Base-by-base conservation (phyloP, 2,797 vertebrate genomes). In the Bovichtus variegatus region DNA sequence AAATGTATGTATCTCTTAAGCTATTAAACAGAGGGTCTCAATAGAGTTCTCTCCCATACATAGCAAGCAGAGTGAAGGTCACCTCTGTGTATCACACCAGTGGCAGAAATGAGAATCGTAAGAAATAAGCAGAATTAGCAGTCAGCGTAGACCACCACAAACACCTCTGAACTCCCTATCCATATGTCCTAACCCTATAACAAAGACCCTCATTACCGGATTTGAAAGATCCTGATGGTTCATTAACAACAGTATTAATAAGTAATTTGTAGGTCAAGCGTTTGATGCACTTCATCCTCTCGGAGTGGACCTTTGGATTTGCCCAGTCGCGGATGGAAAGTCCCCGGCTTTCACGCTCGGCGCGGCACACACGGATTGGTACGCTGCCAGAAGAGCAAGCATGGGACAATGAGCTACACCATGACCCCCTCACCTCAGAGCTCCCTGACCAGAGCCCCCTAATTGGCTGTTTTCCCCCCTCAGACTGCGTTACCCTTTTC, bases 401-500 rank as follows among this genome's bases (percentile, higher is more conserved):
- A 77, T 31, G 16, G 46, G 60, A 87, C 68, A 80, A 69, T 18
- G 10, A 60, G 72, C 70, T 53, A 74, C 80, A 62, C 41, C 18
- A 27, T 83, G 80, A 90, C 85, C 87, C 41, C 13, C 87, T 51
- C 85, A 10, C 81, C 86, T 74, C 36, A 5, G 11, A 53, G 80
- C 74, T 76, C 83, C 71, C 70, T 40, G 59, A 83, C 82, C 80
- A 76, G 44, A 80, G 71, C 41, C 15, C 47, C 67, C 49, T 91
- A 91, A 93, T 89, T 89, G 87, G 81, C 78, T 70, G 34, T 62
- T 72, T 72, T 41, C 64, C 81, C 64, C 62, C 53, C 38, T 76
- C 76, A 53, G 71, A 84, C 72, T 60, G 51, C 3, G 51, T 84
- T 69, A 50, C 54, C 78, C 80, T 80, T 86, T n/a, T 83, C 83